Evolutionary conservation across 1,140 invertebrate genomes (phyloP).

Genomic region (Bombus vancouverensis): DNA sequence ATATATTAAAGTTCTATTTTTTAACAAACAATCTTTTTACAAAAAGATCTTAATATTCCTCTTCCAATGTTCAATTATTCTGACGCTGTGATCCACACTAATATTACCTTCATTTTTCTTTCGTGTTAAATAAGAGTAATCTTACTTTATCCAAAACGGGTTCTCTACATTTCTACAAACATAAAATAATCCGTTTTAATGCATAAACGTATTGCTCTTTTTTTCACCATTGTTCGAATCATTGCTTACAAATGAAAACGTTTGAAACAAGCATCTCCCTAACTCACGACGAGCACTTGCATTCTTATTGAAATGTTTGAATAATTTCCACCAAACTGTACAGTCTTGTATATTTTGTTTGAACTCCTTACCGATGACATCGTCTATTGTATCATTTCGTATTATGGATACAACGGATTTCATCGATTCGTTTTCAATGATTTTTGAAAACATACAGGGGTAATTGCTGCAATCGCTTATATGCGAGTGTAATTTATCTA

Average conservation of each 20-base stretch:
- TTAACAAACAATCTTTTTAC: not conserved
- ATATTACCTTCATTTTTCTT: not conserved
- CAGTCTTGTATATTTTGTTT: slow-evolving; percentile 34
- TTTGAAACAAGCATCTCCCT: slow-evolving; percentile 42
- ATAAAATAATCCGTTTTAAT: not conserved
- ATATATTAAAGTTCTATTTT: slow-evolving; percentile 22
- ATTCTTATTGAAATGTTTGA: slow-evolving; percentile 28
- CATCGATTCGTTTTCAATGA: slow-evolving; percentile 26
- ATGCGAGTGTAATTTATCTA: slow-evolving; percentile 26
- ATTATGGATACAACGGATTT: slow-evolving; percentile 24
- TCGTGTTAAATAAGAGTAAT: not conserved
- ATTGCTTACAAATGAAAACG: slow-evolving; percentile 29
- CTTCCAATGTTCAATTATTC: not conserved
- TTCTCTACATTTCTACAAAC: slow-evolving; percentile 33
- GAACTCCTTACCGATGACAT: not conserved
- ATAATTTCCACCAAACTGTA: slow-evolving; percentile 42
- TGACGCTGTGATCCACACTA: not conserved
- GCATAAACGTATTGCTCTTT: not conserved
- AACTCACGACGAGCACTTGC: slow-evolving; percentile 13
- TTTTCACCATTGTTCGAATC: not conserved
- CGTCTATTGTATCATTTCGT: slow-evolving; percentile 35
- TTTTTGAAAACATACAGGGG: slow-evolving; percentile 44
- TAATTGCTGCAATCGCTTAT: slow-evolving; percentile 27
- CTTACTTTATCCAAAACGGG: slow-evolving; percentile 7
- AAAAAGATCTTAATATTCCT: not conserved